These are phyloP conservation scores for Castor canadensis DNA, from an alignment of 2,113 vertebrate species.

Conservation along the genomic window DNA sequence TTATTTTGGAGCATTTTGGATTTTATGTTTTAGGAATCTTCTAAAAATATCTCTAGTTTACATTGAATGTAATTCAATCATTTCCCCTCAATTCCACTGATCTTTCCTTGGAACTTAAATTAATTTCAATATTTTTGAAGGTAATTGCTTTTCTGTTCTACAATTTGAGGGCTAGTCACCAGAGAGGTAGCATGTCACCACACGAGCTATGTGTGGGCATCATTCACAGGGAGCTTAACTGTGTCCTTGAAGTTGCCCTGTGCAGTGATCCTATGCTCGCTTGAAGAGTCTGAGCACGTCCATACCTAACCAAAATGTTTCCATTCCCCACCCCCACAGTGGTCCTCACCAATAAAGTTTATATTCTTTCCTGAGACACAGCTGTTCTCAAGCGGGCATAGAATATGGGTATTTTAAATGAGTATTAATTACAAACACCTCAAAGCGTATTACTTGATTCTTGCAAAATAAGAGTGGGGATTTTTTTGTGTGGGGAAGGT, in stretches of 20 bases:
- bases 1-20: neutral
- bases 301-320: neutral
- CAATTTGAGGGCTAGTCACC: neutral
- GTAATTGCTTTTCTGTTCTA: rapidly evolving
- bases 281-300: neutral
- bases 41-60: slow-evolving; percentile 20
- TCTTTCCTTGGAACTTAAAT: neutral
- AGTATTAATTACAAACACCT: neutral
- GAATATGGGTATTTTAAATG: neutral
- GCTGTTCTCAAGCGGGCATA: neutral
- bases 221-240: neutral
- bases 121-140: neutral
- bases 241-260: neutral
- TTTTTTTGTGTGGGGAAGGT: too few species aligned
- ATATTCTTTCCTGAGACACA: neutral
- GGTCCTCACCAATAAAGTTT: neutral
- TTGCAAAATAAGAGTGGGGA: slow-evolving; percentile 5
- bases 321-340: neutral
- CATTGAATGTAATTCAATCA: neutral
- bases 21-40: neutral
- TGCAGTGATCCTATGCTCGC: neutral
- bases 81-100: neutral
- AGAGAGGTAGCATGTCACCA: neutral
- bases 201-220: neutral
- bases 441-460: neutral